A percentile compares a stretch with the other conserved stretches of the same genome.
These are phyloP conservation scores for Pionites leucogaster DNA, from an alignment of 2,113 vertebrate genomes.

Conservation along the genomic window DNA sequence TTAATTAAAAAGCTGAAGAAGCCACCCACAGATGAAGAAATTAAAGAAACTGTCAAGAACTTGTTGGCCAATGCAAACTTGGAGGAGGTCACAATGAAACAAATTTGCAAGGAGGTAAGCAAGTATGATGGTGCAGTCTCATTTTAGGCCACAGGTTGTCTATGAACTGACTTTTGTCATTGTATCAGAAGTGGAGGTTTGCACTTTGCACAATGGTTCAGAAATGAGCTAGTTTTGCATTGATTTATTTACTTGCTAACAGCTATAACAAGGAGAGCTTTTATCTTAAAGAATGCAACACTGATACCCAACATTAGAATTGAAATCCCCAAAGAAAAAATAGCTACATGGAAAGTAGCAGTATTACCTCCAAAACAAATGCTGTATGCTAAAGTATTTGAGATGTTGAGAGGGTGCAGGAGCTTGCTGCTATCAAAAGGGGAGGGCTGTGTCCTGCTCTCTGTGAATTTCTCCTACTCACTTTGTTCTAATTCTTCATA, in stretches of 20 bases:
- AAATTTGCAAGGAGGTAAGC: conserved; percentile 90
- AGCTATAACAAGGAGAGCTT: not conserved
- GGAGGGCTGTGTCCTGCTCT: not conserved
- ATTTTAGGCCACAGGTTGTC: not conserved
- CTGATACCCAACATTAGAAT: not conserved
- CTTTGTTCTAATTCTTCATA: not conserved
- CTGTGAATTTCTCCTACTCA: not conserved
- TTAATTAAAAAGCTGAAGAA: conserved; percentile 93
- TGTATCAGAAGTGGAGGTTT: not conserved
- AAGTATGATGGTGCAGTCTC: not conserved
- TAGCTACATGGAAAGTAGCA: not conserved
- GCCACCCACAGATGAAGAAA: conserved; percentile 86
- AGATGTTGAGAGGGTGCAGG: not conserved
- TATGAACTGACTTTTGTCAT: not conserved
- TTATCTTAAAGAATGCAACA: not conserved
- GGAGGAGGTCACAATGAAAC: conserved; percentile 97
- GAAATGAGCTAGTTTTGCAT: not conserved
- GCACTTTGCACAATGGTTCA: not conserved
- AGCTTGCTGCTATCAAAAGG: not conserved
- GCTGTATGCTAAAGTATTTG: not conserved
- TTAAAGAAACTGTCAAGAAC: conserved; percentile 86
- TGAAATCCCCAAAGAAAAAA: not conserved
- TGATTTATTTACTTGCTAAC: not conserved
- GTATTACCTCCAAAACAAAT: not conserved
- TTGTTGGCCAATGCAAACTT: conserved; percentile 88